Evolutionary conservation across 1,140 invertebrate genomes (phyloP).

Genomic region (Drosophila pseudoobscura): DNA sequence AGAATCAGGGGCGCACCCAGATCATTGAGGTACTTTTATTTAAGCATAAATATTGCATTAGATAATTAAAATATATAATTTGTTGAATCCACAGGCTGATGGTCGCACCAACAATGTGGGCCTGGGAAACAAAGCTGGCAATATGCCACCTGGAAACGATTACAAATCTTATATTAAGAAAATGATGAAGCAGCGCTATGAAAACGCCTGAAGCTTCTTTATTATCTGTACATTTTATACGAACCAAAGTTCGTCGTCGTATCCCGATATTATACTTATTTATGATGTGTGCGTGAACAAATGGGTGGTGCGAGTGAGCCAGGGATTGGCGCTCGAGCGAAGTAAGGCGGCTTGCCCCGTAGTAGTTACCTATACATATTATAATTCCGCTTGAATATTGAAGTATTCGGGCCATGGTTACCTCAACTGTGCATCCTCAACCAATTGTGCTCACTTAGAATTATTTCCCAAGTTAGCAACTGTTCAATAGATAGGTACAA

Average conservation of each 20-base stretch:
- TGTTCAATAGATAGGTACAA: constrained; percentile 56
- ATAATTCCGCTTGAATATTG: constrained; percentile 15
- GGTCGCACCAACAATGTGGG: constrained; percentile 87
- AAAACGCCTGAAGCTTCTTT: constrained; percentile 84
- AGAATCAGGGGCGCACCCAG: constrained; percentile 95
- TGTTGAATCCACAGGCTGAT: constrained; percentile 55
- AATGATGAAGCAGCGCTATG: constrained; percentile 92
- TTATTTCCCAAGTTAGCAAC: constrained; percentile 20
- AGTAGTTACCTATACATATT: not conserved
- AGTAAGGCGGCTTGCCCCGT: no score
- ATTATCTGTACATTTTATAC: no score
- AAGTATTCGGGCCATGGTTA: constrained; percentile 14
- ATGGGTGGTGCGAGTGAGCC: no score
- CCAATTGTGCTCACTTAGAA: constrained; percentile 21
- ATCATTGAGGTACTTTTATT: constrained; percentile 90
- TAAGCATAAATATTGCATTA: no score
- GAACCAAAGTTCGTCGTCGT: no score
- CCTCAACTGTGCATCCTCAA: constrained; percentile 11
- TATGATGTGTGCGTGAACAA: no score
- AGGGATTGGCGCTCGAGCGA: no score
- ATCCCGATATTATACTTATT: no score
- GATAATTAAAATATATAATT: not conserved
- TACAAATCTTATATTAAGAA: constrained; percentile 96
- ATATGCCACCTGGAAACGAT: constrained; percentile 89
- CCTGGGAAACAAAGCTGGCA: constrained; percentile 87